Evolutionary conservation across 2,113 vertebrate genomes (phyloP).

Genomic region (Pitta sordida): DNA sequence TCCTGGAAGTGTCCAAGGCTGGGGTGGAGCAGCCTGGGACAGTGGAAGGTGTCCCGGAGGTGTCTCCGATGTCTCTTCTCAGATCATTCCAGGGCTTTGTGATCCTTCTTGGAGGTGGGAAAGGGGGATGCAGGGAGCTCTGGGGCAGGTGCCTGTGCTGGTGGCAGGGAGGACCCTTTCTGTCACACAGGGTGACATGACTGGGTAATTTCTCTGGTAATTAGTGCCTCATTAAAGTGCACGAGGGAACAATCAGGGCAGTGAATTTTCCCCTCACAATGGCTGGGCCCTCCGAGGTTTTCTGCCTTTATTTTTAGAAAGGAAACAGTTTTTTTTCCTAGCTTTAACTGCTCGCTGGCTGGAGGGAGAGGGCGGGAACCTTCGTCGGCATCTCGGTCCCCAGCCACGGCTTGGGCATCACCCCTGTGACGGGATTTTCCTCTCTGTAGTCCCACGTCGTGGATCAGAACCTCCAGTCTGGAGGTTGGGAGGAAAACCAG

Average conservation of each 20-base stretch:
- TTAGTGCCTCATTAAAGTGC: conserved; percentile 53
- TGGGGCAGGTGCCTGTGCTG: not conserved
- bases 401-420: not conserved
- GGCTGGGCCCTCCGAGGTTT: not conserved
- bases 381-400: not conserved
- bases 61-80: not conserved
- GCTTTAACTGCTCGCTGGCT: not conserved
- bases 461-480: not conserved
- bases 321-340: conserved; percentile 10
- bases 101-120: not conserved
- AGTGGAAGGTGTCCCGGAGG: accelerated
- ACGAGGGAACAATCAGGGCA: conserved; percentile 13
- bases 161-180: not conserved
- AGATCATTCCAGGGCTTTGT: not conserved
- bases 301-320: not conserved
- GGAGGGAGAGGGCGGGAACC: not conserved
- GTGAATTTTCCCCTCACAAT: conserved; percentile 4
- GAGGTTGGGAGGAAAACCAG: not conserved
- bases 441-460: accelerated
- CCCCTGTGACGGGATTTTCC: not conserved
- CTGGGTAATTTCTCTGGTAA: conserved; percentile 20
- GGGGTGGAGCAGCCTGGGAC: accelerated
- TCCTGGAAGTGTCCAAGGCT: not conserved
- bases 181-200: not conserved
- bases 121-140: not conserved